phyloP scores from a whole-genome alignment of 1,140 invertebrate species.

The Acromyrmex echinatior region DNA sequence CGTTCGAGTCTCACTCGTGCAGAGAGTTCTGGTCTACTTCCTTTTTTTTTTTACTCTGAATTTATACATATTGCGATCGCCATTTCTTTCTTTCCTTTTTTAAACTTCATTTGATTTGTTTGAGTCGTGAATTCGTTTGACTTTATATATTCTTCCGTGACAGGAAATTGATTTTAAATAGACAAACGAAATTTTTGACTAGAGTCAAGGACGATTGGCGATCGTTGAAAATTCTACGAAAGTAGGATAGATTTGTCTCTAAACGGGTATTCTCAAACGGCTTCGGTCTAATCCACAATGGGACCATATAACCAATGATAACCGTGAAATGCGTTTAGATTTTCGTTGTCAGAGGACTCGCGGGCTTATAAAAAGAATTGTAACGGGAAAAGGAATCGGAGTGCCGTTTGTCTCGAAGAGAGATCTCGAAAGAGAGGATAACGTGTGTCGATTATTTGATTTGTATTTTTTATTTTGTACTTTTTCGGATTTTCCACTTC shows the following conservation, averaged over 20 bases:
- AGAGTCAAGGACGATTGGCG: background rate
- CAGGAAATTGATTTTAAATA: constrained; percentile 8
- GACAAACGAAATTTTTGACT: constrained; percentile 11
- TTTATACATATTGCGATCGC: background rate
- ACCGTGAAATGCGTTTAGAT: constrained; percentile 64
- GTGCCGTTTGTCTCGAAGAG: constrained; percentile 27
- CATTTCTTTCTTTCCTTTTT: background rate
- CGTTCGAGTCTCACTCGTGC: constrained; percentile 66
- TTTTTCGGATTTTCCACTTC: constrained; percentile 40
- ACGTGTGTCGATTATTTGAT: constrained; percentile 23
- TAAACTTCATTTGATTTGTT: background rate
- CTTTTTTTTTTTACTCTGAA: background rate
- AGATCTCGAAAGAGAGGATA: background rate
- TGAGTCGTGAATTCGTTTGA: constrained; percentile 24
- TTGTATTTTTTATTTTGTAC: constrained; percentile 55
- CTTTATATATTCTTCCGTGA: background rate
- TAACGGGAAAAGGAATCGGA: constrained; percentile 13
- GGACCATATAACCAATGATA: constrained; percentile 83
- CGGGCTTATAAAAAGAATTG: constrained; percentile 72
- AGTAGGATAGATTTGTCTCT: constrained; percentile 26
- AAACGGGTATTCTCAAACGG: constrained; percentile 71
- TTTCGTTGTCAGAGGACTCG: constrained; percentile 66
- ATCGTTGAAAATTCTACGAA: background rate
- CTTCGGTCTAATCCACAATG: constrained; percentile 80
- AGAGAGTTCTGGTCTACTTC: background rate